Base-by-base conservation (phyloP, 2,797 vertebrate genomes). In the Trachops cirrhosus region DNA sequence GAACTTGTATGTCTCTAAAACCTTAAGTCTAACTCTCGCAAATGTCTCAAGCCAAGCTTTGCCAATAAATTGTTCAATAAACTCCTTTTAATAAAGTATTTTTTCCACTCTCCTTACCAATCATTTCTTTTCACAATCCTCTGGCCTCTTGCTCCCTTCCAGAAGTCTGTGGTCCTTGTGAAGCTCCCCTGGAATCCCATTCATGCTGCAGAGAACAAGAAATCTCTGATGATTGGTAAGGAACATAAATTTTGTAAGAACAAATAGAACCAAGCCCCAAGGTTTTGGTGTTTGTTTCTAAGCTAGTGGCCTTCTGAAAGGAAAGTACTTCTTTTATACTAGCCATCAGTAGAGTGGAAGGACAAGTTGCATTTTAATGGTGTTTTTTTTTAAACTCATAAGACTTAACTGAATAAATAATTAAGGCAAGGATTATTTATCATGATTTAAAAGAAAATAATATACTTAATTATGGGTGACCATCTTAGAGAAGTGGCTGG, bases 181-280 rank as follows among this genome's bases (percentile, higher is more conserved):
- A 87, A 44, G 15, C 4, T 88, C 9, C 91, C 21, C 32, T 52
- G 32, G 12, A 37, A 90, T 79, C 37, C 29, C 19, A 48, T 52
- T 95, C 34, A 86, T 57, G 2, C n/a, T 82, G 34, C 48, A 83
- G 39, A 93, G 26, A 80, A 90, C 11, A 95, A 46, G 82, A 90
- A 93, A 89, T 96, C 54, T 62, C 50, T 94, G 26, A 68, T 94
- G 82, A 78, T 94, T 34, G 80, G 85, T 71, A 59, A 86, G n/a
- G 29, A 91, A 79, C 9, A 16, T 62, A 32, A 57, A 85, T 95
- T 89, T 80, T 80, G 29, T 80, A 73, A 96, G 50, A 93, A 95
- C 52, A 96, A 75, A 74, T 57, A 92, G 75, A 75, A 1, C 9
- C n/a, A 91, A 93, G 7, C 4, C 34, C 11, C 24, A 84, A 73